phyloP scores from a whole-genome alignment of 2,113 vertebrate genomes.

The Pollachius pollachius region DNA sequence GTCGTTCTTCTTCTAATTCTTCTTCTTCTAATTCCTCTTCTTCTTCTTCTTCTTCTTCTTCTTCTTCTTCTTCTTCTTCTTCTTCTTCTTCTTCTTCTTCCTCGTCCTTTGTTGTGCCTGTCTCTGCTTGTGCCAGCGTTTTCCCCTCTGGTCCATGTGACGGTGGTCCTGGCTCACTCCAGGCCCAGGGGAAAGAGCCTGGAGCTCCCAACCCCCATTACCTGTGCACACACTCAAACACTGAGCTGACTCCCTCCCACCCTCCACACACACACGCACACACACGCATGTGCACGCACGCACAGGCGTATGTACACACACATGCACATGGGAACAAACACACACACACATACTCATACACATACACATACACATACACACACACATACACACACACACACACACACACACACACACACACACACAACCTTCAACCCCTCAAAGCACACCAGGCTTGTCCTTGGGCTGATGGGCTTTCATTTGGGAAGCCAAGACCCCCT shows the following conservation, averaged over 20 bases:
- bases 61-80: no score
- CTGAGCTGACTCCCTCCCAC: no score
- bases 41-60: no score
- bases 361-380: conserved; percentile 20
- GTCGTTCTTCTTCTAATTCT: no score
- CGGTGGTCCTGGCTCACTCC: no score
- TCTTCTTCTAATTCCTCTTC: no score
- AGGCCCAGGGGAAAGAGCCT: no score
- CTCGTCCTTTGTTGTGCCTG: no score
- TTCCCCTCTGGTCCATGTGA: no score
- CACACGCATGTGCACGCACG: background rate
- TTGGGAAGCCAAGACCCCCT: conserved; percentile 22
- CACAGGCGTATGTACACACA: conserved; percentile 6
- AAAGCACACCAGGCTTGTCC: conserved; percentile 52
- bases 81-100: conserved; percentile 22
- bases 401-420: no score
- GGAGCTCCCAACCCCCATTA: no score
- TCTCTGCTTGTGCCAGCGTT: no score
- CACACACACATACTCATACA: conserved; percentile 10
- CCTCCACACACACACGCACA: background rate
- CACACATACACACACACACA: background rate
- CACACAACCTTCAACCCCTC: conserved; percentile 12
- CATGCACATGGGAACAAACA: background rate
- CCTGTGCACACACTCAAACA: background rate
- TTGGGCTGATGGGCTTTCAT: conserved; percentile 35